Conservation (phyloP, 2,888 invertebrate species). For the Drosophila quinaria region DNA sequence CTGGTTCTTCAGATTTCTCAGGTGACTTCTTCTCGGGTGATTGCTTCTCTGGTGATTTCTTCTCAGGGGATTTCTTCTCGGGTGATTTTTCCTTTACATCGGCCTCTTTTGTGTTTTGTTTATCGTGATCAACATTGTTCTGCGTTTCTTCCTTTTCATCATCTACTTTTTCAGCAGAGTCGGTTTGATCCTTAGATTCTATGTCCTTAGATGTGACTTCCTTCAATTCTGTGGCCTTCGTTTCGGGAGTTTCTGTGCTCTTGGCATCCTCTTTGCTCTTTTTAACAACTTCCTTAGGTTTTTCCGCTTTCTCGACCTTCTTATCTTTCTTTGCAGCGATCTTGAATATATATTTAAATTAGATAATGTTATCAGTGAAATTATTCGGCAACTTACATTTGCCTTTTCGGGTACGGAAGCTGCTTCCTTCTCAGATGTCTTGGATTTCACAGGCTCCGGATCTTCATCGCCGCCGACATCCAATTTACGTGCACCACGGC, state of each 20-base stretch:
- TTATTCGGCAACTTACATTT: conserved; percentile 44
- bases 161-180: conserved; percentile 41
- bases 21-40: conserved; percentile 17
- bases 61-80: conserved; percentile 30
- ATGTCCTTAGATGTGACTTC: conserved; percentile 36
- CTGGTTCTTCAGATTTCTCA: conserved; percentile 51
- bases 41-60: conserved; percentile 29
- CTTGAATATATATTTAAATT: conserved; percentile 36
- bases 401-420: conserved; percentile 16
- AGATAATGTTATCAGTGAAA: background rate
- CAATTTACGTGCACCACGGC: conserved; percentile 83
- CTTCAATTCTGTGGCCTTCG: conserved; percentile 27
- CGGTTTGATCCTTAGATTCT: conserved; percentile 57
- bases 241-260: conserved; percentile 17
- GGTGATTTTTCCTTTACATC: conserved; percentile 37
- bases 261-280: conserved; percentile 29
- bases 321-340: conserved; percentile 56
- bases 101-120: conserved; percentile 34
- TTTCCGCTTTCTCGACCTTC: conserved; percentile 52
- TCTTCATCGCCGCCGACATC: conserved; percentile 70
- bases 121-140: conserved; percentile 63
- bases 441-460: conserved; percentile 58
- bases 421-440: conserved; percentile 14
- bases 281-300: conserved; percentile 36
- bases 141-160: conserved; percentile 51